Evolutionary conservation across 2,888 invertebrate species (phyloP), one percentile per base, ranked within the genome.

Genomic region (Drosophila villosipedis): DNA sequence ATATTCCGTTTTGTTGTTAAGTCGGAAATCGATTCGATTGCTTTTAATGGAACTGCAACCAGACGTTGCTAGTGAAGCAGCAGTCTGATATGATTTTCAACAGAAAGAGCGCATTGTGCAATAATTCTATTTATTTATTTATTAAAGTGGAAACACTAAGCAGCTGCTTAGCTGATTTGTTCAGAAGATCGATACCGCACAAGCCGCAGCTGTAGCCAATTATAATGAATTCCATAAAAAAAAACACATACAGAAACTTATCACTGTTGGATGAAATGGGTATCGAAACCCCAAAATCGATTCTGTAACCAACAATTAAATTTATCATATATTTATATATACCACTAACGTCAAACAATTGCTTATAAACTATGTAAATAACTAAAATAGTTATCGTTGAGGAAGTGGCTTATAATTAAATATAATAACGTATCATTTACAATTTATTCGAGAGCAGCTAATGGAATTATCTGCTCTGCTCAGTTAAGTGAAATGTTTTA

Each of bases 181-280:
- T 12, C 9, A 25, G 5, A 61, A 35, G 55, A 60, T 57, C 43
- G 22, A 59, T 49, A 28, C 1, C 31, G 14, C n/a, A 50, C 7
- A 4, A 35, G 22, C 22, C 25, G n/a, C 66, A 65, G 28, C 25
- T 66, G 52, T 4, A 28, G 19, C 25, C 55, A 43, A 72, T 58
- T 54, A 47, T 37, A 72, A 54, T 22, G 31, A 47, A 53, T 58
- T 58, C 7, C 37, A 39, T 16, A 10, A 49, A 22, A n/a, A 9
- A 12, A 2, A 16, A 19, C 5, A 33, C 5, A 25, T 22, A 16
- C 22, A n/a, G 12, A n/a, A 37, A 30, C 41, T 22, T 22, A 30
- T 22, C n/a, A 30, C 1, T n/a, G 1, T 7, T n/a, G 16, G 6
- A 14, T 22, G 7, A 22, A 33, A 58, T 12, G 47, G 4, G 22